A percentile compares a stretch with the other conserved stretches of the same genome.
Conservation (phyloP, 2,113 vertebrate species). For the Propithecus coquereli region DNA sequence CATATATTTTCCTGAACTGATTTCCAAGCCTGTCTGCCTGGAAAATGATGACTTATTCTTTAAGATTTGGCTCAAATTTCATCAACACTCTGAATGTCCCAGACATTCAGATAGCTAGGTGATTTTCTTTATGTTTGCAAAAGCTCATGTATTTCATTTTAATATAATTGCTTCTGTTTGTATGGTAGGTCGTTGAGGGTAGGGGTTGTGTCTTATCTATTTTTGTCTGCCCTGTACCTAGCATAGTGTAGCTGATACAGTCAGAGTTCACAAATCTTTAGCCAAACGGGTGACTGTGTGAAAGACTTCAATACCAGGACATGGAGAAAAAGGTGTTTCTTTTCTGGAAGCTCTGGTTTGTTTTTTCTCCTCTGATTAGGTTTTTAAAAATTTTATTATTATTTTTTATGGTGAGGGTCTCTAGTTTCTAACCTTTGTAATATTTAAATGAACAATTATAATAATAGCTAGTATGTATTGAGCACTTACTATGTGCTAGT, state of each 20-base stretch:
- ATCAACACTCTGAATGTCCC: neutral
- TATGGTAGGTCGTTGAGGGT: neutral
- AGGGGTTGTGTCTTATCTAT: neutral
- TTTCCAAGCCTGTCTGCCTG: neutral
- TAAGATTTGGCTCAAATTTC: neutral
- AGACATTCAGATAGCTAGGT: neutral
- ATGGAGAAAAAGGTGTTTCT: neutral
- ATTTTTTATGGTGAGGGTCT: neutral
- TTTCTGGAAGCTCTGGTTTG: neutral
- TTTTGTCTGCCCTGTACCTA: neutral
- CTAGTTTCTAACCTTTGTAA: neutral
- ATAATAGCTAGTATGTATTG: neutral
- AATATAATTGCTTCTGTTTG: slow-evolving; percentile 10
- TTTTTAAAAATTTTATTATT: neutral
- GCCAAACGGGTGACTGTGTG: neutral
- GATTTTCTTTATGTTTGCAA: neutral
- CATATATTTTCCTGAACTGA: neutral
- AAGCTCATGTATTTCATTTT: neutral
- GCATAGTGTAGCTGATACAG: neutral
- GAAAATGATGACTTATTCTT: slow-evolving; percentile 19
- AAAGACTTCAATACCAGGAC: neutral
- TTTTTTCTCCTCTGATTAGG: neutral
- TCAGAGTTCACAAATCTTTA: neutral
- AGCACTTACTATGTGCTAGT: neutral
- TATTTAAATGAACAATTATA: slow-evolving; percentile 29